Base-by-base conservation (phyloP, 2,797 vertebrate genomes). In the Gymnothorax reevesii region DNA sequence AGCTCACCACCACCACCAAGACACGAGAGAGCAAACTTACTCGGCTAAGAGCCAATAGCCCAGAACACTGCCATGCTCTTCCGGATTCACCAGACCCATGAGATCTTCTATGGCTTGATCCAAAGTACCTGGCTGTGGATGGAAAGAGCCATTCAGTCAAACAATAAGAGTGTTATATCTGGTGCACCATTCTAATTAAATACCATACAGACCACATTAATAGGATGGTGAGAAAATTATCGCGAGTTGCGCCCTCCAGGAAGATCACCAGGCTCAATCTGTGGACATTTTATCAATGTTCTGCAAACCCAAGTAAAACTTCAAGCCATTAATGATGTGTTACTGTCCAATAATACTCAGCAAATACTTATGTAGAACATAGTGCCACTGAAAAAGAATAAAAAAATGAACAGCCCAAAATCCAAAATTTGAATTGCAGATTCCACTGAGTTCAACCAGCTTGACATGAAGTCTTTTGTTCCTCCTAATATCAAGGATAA, bases 11-110 rank as follows among this genome's bases (percentile, higher is more conserved):
- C 33, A 42, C 33, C 33, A 33, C 2, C 5, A 42, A 12, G 33
- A 42, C 6, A 27, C 7, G 49, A 42, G 27, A 2, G n/a, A 64
- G 55, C 69, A 83, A 86, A 92, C 95, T 95, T 88, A 97, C 97
- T 97, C 95, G 84, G 94, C 94, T 94, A 97, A 91, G 86, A 97
- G 95, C 96, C 96, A 98, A 89, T 94, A 87, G 85, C 95, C 92
- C 84, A 91, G 91, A 89, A 96, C 20, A 3, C 1, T 92, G 88
- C 97, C 96, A 83, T 96, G 96, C 64, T 91, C 91, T 77, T 92
- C 93, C 27, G 92, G 89, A 62, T 93, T 83, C 86, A 96, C 86
- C 64, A 90, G 79, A 85, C 90, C 20, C 89, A 93, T 92, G 66
- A 97, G 25, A 69, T 98, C 95, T 88, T 97, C 95, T 82, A 96